phyloP scores from a whole-genome alignment of 2,888 invertebrate species.

The Tenthredo mesomela region DNA sequence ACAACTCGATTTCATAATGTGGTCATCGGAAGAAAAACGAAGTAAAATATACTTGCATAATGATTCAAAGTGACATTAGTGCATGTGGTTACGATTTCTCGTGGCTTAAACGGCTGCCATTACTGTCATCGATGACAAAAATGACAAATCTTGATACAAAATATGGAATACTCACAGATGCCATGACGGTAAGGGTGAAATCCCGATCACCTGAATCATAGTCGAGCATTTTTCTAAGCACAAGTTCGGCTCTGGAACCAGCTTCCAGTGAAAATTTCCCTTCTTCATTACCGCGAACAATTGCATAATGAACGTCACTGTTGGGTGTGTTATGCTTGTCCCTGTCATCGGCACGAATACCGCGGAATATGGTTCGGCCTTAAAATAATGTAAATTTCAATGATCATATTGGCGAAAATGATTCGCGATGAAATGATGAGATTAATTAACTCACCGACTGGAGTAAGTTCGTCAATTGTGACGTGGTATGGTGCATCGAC shows the following conservation, averaged over 20 bases:
- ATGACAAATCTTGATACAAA: not conserved
- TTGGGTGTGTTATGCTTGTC: constrained; percentile 94
- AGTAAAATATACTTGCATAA: not conserved
- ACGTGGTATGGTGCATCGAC: constrained; percentile 89
- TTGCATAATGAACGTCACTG: constrained; percentile 91
- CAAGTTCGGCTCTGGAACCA: constrained; percentile 88
- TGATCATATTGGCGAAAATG: not conserved
- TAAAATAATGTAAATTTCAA: constrained; percentile 62
- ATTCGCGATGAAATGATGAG: no score
- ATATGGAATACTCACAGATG: constrained; percentile 82
- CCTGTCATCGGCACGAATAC: constrained; percentile 89
- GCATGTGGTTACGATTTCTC: no score
- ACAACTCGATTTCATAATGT: not conserved
- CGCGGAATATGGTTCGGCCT: constrained; percentile 91
- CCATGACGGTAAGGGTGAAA: constrained; percentile 87
- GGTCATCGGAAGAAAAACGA: not conserved
- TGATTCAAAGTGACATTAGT: not conserved
- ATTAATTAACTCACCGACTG: constrained; percentile 81
- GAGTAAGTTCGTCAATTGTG: constrained; percentile 90
- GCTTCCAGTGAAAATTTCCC: constrained; percentile 90
- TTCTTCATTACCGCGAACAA: constrained; percentile 85
- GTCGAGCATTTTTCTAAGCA: constrained; percentile 87
- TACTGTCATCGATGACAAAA: not conserved
- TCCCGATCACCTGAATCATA: constrained; percentile 90
- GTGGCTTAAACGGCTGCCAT: not conserved